These are phyloP conservation scores for Crossaster papposus DNA, from an alignment of 53 echinoderm and acorn worm species.

Conservation along the genomic window DNA sequence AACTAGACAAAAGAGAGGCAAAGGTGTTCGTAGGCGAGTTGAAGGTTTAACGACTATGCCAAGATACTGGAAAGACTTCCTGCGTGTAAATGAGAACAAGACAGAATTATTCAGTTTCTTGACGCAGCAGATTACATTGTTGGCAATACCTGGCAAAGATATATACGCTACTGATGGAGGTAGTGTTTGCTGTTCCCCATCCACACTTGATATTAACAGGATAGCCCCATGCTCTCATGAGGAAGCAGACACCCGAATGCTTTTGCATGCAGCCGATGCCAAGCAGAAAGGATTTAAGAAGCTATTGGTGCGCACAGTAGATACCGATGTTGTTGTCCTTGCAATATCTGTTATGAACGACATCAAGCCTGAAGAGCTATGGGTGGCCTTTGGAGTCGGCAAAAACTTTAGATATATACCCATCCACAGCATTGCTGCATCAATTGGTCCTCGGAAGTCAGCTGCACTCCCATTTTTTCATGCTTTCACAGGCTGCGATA, in stretches of 20 bases:
- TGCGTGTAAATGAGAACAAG: constrained; percentile 69
- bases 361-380: constrained; percentile 7
- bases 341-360: not conserved
- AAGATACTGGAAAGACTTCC: constrained; percentile 65
- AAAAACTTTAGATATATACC: constrained; percentile 33
- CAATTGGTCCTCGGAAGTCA: constrained; percentile 21
- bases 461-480: constrained; percentile 41
- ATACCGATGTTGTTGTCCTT: constrained; percentile 55
- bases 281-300: constrained; percentile 15
- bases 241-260: constrained; percentile 62
- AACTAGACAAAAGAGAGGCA: constrained; percentile 62
- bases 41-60: constrained; percentile 45
- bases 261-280: constrained; percentile 50
- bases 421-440: not conserved
- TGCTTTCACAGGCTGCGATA: constrained; percentile 61
- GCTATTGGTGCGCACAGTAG: constrained; percentile 45
- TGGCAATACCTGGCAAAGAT: not conserved
- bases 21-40: constrained; percentile 60
- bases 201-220: not conserved
- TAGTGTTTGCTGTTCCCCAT: not conserved
- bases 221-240: constrained; percentile 55
- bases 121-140: constrained; percentile 23
- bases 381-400: constrained; percentile 60
- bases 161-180: constrained; percentile 10
- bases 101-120: constrained; percentile 57